phyloP scores from a whole-genome alignment of 2,888 invertebrate genomes.

The Zhengitettix transpicula region DNA sequence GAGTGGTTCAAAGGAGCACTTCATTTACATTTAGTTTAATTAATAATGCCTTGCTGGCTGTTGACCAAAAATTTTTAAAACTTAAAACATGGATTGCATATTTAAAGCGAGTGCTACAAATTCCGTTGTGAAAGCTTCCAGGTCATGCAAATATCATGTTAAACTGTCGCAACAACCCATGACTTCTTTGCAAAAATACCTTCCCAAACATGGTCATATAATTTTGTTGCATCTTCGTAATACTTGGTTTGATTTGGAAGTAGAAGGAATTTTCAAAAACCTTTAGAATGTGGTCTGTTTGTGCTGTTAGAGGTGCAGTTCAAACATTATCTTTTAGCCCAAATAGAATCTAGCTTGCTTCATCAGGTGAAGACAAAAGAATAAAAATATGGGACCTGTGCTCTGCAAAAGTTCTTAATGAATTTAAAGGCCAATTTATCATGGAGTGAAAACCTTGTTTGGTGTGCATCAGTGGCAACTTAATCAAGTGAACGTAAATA shows the following conservation, averaged over 20 bases:
- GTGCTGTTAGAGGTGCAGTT: constrained; percentile 56
- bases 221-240: constrained; percentile 36
- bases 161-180: constrained; percentile 31
- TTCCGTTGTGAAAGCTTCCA: constrained; percentile 43
- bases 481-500: background rate
- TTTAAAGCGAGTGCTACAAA: constrained; percentile 51
- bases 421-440: background rate
- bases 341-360: constrained; percentile 67
- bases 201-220: constrained; percentile 51
- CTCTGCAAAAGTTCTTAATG: background rate
- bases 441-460: background rate
- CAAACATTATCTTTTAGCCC: constrained; percentile 69
- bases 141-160: constrained; percentile 16
- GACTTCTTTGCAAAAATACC: constrained; percentile 42
- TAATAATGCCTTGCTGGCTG: background rate
- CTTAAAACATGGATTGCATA: constrained; percentile 48
- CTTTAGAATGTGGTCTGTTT: constrained; percentile 72
- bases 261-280: constrained; percentile 23
- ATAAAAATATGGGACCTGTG: background rate
- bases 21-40: background rate
- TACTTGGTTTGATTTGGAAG: background rate
- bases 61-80: constrained; percentile 17
- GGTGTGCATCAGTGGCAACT: background rate
- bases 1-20: background rate
- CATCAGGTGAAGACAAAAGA: constrained; percentile 19